These are phyloP conservation scores for Prosopocoilus inquinatus DNA, from an alignment of 2,888 invertebrate genomes.

Conservation along the genomic window DNA sequence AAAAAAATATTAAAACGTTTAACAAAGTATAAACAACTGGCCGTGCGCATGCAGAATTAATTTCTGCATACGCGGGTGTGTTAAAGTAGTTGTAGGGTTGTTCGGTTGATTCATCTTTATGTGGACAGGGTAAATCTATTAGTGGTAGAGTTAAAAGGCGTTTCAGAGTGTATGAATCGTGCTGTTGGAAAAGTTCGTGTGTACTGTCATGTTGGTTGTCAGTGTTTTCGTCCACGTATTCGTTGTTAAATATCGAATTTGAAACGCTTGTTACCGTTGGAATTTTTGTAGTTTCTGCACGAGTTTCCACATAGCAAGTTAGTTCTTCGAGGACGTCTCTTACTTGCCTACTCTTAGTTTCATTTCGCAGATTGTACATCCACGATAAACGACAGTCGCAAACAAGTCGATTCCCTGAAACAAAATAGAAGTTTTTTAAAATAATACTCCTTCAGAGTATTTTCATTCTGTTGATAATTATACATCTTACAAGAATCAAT, in stretches of 20 bases:
- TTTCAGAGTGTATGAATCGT: constrained; percentile 18
- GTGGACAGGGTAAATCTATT: constrained; percentile 47
- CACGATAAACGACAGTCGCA: constrained; percentile 82
- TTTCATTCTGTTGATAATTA: no score
- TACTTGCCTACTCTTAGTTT: constrained; percentile 70
- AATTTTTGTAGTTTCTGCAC: constrained; percentile 10
- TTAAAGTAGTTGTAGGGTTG: constrained; percentile 38
- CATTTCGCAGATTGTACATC: constrained; percentile 73
- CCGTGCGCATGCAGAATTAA: constrained; percentile 24
- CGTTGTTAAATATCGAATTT: constrained; percentile 12
- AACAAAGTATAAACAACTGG: no score
- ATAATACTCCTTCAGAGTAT: no score
- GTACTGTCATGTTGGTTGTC: no score
- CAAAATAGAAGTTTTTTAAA: constrained; percentile 32
- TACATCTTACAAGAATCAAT: no score
- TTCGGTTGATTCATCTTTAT: constrained; percentile 40
- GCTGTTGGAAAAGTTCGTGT: neutral
- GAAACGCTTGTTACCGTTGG: constrained; percentile 26
- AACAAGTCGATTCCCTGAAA: constrained; percentile 77
- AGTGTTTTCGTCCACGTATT: no score
- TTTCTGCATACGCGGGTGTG: constrained; percentile 37
- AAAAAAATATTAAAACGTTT: no score
- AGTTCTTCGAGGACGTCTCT: constrained; percentile 68
- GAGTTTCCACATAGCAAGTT: constrained; percentile 64
- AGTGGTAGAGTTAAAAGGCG: constrained; percentile 40